phyloP scores from a whole-genome alignment of 2,797 vertebrate genomes.

The Sebastes dallii region DNA sequence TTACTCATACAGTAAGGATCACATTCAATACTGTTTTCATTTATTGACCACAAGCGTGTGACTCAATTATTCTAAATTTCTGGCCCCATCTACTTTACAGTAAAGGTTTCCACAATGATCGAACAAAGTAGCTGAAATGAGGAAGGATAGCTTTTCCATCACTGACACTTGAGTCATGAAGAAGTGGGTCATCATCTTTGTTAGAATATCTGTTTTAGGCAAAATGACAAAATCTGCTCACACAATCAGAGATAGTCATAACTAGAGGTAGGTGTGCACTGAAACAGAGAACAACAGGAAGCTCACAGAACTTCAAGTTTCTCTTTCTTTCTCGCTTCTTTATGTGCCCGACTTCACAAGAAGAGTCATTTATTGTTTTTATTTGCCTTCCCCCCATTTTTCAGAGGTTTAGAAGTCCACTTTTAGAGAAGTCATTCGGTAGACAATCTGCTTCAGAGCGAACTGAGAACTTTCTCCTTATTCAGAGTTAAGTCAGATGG shows the following conservation, averaged over 20 bases:
- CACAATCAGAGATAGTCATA: constrained; percentile 17
- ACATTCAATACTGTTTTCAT: constrained; percentile 39
- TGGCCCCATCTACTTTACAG: constrained; percentile 22
- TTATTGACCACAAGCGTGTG: constrained; percentile 31
- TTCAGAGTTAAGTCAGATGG: constrained; percentile 80
- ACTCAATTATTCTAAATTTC: constrained; percentile 38
- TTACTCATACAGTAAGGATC: constrained; percentile 29
- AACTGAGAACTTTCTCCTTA: neutral
- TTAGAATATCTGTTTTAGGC: constrained; percentile 15
- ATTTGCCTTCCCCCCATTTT: constrained; percentile 19
- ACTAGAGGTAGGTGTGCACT: constrained; percentile 55
- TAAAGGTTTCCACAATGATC: constrained; percentile 37
- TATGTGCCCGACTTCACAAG: neutral
- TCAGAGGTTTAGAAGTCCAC: constrained; percentile 14
- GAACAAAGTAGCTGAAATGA: constrained; percentile 14
- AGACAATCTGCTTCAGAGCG: neutral
- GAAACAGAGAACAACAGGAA: constrained; percentile 5
- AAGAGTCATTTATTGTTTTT: neutral
- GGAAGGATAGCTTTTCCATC: constrained; percentile 20
- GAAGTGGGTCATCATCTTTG: constrained; percentile 24
- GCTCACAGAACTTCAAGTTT: constrained; percentile 14
- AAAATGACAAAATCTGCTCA: constrained; percentile 27
- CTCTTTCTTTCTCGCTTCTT: neutral
- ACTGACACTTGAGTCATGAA: constrained; percentile 14
- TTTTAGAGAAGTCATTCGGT: neutral